These are phyloP conservation scores for Megaustenia siamemsis DNA, from an alignment of 2,888 invertebrate genomes.

Conservation along the genomic window DNA sequence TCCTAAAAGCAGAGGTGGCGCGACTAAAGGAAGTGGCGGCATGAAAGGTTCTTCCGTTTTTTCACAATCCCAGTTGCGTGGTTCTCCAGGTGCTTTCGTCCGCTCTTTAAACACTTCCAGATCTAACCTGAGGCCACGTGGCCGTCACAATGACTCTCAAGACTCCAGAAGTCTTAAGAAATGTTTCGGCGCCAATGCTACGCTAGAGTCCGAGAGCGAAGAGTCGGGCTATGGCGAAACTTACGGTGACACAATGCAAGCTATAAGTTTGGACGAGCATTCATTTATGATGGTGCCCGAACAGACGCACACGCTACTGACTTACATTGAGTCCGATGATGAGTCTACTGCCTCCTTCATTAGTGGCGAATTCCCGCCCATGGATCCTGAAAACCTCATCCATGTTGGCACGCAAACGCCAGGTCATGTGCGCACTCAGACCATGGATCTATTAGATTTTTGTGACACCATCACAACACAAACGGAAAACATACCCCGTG, in stretches of 20 bases:
- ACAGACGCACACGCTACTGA: constrained; percentile 65
- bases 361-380: constrained; percentile 65
- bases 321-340: constrained; percentile 67
- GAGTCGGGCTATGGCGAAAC: constrained; percentile 77
- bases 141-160: constrained; percentile 54
- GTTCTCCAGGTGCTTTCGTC: constrained; percentile 48
- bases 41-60: background rate
- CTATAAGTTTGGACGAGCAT: constrained; percentile 71
- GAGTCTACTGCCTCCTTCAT: constrained; percentile 70
- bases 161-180: constrained; percentile 59
- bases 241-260: constrained; percentile 73
- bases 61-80: constrained; percentile 47
- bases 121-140: constrained; percentile 48
- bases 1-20: constrained; percentile 34
- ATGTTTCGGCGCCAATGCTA: constrained; percentile 64
- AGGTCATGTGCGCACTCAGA: constrained; percentile 72
- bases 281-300: constrained; percentile 67
- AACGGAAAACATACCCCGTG: constrained; percentile 59
- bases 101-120: constrained; percentile 49
- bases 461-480: constrained; percentile 66
- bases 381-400: constrained; percentile 69
- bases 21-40: constrained; percentile 39
- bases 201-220: constrained; percentile 74
- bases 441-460: constrained; percentile 56
- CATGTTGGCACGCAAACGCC: constrained; percentile 72